Evolutionary conservation across 2,888 invertebrate genomes (phyloP), one percentile per base, ranked within the genome.

Genomic region (Caenorhabditis zanzibari): DNA sequence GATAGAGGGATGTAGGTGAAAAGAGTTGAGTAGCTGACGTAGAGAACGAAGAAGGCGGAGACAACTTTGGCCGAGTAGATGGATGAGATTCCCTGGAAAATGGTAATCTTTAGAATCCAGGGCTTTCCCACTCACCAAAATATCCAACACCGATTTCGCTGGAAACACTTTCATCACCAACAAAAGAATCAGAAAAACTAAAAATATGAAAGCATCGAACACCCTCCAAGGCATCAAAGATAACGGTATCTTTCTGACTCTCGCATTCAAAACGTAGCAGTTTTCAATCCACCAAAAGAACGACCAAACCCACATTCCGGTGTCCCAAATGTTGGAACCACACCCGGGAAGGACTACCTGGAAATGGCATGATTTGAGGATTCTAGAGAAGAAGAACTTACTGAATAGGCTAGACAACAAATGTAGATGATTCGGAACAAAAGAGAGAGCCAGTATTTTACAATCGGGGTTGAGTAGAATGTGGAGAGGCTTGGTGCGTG

Each of bases 1-100:
- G 90, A 91, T 1, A 91, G 79, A 0, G 93, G 94, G 32, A 94
- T 90, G 88, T 93, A 93, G 44, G 93, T 92, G 75, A 93, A 92
- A 44, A 94, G 91, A 16, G 93, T 92, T 9, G 93, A 91, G 87
- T 93, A 94, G 89, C 93, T 93, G 89, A 93, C 93, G 89, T 93
- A 94, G 24, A 94, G 91, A 16, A 94, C 88, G 77, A 90, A 91
- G 72, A 89, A 82, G 5, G 91, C 85, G 35, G 89, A 89, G 22
- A 88, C 68, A 2, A 88, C 87, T 71, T 88, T 87, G 19, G 85
- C 84, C 3, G 85, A 68, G 68, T 90, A 90, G 6, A 85, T 86
- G 7, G 86, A 85, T 14, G 72, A 24, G 28, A 85, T 77, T 24
- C 74, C 74, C 84, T 81, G 81, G 6, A 81, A 73, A 26, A 44